A percentile compares a stretch with the other conserved stretches of the same genome.
These are phyloP conservation scores for Pterostichus madidus DNA, from an alignment of 2,888 invertebrate species.

Conservation along the genomic window DNA sequence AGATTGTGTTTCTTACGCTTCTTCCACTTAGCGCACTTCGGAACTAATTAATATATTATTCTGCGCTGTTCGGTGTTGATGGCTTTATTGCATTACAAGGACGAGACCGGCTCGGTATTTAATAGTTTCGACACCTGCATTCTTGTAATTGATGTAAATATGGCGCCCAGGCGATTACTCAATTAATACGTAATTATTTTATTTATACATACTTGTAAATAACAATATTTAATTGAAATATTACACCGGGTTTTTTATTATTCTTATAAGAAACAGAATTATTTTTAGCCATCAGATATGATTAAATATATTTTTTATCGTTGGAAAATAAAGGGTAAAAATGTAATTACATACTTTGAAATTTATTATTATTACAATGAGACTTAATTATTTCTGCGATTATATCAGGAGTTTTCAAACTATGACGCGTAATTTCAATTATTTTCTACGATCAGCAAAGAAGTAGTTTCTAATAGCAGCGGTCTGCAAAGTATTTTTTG, in stretches of 20 bases:
- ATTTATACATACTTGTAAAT: constrained; percentile 10
- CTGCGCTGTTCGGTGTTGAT: background rate
- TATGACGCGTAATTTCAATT: no score
- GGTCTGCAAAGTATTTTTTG: no score
- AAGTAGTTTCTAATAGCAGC: no score
- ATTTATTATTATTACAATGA: no score
- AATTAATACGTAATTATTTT: constrained; percentile 5
- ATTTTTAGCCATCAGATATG: background rate
- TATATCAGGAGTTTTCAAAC: no score
- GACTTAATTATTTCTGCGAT: no score
- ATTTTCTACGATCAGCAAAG: no score
- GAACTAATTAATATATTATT: constrained; percentile 7
- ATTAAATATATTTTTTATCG: no score
- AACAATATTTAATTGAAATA: constrained; percentile 5
- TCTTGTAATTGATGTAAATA: constrained; percentile 11
- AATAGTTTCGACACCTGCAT: constrained; percentile 13
- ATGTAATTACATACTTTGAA: no score
- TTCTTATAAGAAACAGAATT: background rate
- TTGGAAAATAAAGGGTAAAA: no score
- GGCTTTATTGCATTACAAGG: constrained; percentile 11
- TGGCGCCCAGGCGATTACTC: background rate
- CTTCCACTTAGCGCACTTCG: background rate
- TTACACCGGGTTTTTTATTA: background rate
- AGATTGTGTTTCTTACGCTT: constrained; percentile 12
- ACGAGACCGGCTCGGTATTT: background rate